phyloP scores from a whole-genome alignment of 1,140 invertebrate genomes.

The Elymnias hypermnestra region DNA sequence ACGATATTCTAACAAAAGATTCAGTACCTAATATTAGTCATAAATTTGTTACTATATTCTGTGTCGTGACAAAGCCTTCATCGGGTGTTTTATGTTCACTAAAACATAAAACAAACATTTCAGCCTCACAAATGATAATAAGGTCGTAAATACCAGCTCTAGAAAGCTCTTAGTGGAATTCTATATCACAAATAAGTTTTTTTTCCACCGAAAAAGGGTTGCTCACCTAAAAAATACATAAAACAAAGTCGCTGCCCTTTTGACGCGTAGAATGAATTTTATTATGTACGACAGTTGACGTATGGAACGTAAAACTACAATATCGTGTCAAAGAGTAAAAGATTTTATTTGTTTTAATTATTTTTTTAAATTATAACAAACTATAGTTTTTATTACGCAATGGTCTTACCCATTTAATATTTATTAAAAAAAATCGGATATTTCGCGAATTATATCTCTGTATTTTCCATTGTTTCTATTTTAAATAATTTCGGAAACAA shows the following conservation, averaged over 20 bases:
- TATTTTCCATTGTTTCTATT: too few relatives aligned
- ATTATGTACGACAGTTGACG: conserved; percentile 56
- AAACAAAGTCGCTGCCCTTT: conserved; percentile 50
- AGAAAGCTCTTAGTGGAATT: conserved; percentile 49
- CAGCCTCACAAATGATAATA: conserved; percentile 47
- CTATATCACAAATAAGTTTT: conserved; percentile 46
- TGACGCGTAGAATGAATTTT: conserved; percentile 58
- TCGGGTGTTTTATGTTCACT: conserved; percentile 19
- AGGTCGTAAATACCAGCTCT: conserved; percentile 48
- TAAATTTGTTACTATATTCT: background rate
- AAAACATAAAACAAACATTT: conserved; percentile 23
- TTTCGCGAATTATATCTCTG: too few relatives aligned
- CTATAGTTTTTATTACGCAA: too few relatives aligned
- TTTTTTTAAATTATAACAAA: too few relatives aligned
- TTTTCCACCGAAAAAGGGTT: conserved; percentile 55
- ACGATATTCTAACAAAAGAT: too few relatives aligned
- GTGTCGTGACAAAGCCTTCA: conserved; percentile 15
- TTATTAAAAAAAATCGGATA: too few relatives aligned
- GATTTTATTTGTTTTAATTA: too few relatives aligned
- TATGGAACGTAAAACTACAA: conserved; percentile 26
- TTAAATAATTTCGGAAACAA: too few relatives aligned
- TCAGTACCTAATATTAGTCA: background rate
- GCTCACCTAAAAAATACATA: conserved; percentile 26
- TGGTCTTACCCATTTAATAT: too few relatives aligned
- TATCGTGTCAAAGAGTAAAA: conserved; percentile 15